Base-by-base conservation (phyloP, 2,113 vertebrate species). In the Alouatta palliata region DNA sequence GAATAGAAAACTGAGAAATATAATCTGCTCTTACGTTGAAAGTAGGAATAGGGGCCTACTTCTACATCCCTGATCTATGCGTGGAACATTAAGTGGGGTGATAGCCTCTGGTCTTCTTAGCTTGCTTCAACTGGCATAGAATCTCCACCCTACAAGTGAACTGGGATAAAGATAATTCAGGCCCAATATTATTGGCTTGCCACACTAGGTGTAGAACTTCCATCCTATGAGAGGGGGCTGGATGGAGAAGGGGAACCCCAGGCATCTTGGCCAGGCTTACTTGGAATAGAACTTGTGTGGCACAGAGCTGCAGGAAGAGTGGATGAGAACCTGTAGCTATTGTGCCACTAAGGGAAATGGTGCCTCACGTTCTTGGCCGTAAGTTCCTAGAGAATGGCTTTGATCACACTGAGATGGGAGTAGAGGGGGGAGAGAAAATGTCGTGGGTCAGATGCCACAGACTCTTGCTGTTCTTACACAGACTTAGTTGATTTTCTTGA, bases 281-380 rank as follows among this genome's bases (percentile, higher is more conserved):
- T 30, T 45, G 37, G 45, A 79, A 77, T 17, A 66, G 30, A 70
- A 47, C 37, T 70, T 80, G 30, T 58, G 47, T 4, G 30, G 27
- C 58, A 71, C 17, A 70, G 61, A 47, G 37, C 75, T 58, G 21
- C 10, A 2, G 6, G 6, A 4, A 17, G 3, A 5, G 47, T 2
- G 3, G 23, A 17, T n/a, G 30, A 87, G 16, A 58, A 79, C n/a
- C 71, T 68, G 47, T n/a, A 43, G 47, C 30, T 58, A 25, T 43
- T 43, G 14, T 20, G 12, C 68, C 43, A 19, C 12, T 17, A 7
- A 75, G 23, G 19, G 19, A 40, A 40, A 14, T 17, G 43, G 45
- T 4, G 9, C 3, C 11, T 25, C 19, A 8, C 3, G 23, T 14
- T 64, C 56, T 37, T 14, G 73, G 6, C 30, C 21, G 0, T 5